These are phyloP conservation scores for Numenius phaeopus DNA, from an alignment of 2,797 vertebrate genomes.

Conservation along the genomic window DNA sequence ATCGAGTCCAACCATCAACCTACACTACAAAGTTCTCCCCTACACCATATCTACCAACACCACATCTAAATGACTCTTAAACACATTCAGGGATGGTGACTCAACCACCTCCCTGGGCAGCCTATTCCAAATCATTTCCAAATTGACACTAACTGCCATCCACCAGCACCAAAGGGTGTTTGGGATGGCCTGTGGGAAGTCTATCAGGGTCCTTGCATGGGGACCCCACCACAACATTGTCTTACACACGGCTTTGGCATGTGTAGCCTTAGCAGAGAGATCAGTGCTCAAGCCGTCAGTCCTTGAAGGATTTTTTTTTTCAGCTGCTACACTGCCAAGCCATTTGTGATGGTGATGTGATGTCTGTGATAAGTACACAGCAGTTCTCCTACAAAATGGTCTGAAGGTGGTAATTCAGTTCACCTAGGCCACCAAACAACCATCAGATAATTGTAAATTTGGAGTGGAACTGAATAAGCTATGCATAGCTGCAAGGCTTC, in stretches of 20 bases:
- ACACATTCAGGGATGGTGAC: too few species aligned
- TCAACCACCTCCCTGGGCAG: too few species aligned
- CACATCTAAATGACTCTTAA: too few species aligned
- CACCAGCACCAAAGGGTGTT: neutral
- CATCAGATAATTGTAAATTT: conserved; percentile 58
- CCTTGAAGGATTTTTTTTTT: neutral
- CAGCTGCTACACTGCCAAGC: neutral
- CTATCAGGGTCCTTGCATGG: neutral
- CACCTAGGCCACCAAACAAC: conserved; percentile 34
- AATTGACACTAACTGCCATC: neutral
- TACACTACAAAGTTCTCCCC: too few species aligned
- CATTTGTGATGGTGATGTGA: neutral
- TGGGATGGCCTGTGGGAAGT: neutral
- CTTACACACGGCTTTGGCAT: rapidly evolving
- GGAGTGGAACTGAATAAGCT: conserved; percentile 50
- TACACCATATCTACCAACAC: too few species aligned
- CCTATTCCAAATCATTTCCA: neutral
- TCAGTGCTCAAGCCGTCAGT: neutral
- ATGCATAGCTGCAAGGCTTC: conserved; percentile 55
- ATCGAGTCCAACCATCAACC: too few species aligned
- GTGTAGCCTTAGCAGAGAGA: neutral
- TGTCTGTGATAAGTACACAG: neutral
- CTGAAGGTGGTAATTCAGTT: conserved; percentile 45
- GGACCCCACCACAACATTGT: neutral
- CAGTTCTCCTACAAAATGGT: neutral